Base-by-base conservation (phyloP, 2,797 vertebrate species). In the Sebastes diploproa region DNA sequence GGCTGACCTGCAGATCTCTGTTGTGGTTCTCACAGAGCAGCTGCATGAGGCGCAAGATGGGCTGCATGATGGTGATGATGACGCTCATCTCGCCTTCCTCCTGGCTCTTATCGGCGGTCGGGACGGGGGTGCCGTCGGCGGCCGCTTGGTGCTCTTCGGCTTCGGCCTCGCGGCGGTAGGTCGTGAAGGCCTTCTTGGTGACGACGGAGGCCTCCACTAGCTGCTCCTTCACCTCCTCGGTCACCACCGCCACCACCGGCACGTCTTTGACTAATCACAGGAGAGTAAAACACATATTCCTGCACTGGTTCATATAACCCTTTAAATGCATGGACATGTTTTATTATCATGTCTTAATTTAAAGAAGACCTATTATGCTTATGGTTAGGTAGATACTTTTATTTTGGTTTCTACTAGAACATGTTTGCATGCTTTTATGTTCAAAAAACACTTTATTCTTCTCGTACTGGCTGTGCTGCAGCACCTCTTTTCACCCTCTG, bases 21-120 rank as follows among this genome's bases (percentile, higher is more conserved):
- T 99, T 99, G 95, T 99, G 98, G 94, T 99, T 99, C 75, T 99
- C 98, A 4, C 98, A 99, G 2, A 99, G 96, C 68, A 99, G 96
- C 92, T 99, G 98, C 94, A 99, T 94, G 91, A 99, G 98, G 18
- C 98, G 96, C 23, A 99, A 92, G 89, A 99, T 99, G 81, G 98
- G 98, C 87, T 99, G 97, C 98, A 99, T 99, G 93, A 99, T 98
- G 58, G 97, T 97, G 88, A 99, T 98, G 83, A 98, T 96, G 0
- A 97, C 96, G 0, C 98, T 99, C 98, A 99, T 99, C 94, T 99
- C 98, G 80, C 97, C 94, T 2, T 99, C 98, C 0, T 99, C 98
- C 82, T 97, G 97, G 92, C 93, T 78, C 91, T 98, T 98, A 71
- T 99, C 97, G 0, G 93, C 75, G 0, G 94, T 72, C 16, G 95